Base-by-base conservation (phyloP, 2,113 vertebrate species). In the Amphiprion percula region DNA sequence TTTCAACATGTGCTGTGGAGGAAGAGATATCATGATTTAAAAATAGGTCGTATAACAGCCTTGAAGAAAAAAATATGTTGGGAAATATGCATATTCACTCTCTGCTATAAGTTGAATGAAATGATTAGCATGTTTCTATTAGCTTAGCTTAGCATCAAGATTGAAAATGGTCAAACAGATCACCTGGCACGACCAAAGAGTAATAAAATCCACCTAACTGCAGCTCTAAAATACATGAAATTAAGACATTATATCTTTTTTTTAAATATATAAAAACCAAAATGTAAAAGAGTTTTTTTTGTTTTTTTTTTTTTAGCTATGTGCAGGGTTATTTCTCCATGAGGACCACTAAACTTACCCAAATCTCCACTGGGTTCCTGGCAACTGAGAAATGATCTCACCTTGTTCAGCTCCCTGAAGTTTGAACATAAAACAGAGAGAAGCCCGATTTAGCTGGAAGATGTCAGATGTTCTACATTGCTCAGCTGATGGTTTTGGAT, bases 321-420 rank as follows among this genome's bases (percentile, higher is more conserved):
- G 23, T 21, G 23, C 16, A 6, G 30, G 6, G 30, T 5, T 53
- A 33, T 16, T 5, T 58, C 30, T 66, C n/a, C 2, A 24, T 14
- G 33, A 19, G 11, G n/a, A 71, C 15, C 21, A 30, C 17, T 50
- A 14, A 15, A 24, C 2, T n/a, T 60, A 30, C 44, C 52, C 28
- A 50, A 62, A 33, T 39, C 15, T 70, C 2, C 28, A 10, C 49
- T 49, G 11, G 16, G 64, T 67, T 3, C 54, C 23, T 4, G 46
- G 24, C 5, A 58, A 52, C 33, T 12, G 53, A 84, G 76, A 73
- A 82, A 82, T 90, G 81, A 94, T 89, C 85, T 94, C 86, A 92
- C 73, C 80, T 65, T 62, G 9, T 85, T 65, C 53, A 77, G 74
- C 72, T 80, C 87, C 70, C 80, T 50, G 77, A 80, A 67, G 81